These are phyloP conservation scores for Drosophila colorata DNA, from an alignment of 2,888 invertebrate genomes.

Conservation along the genomic window DNA sequence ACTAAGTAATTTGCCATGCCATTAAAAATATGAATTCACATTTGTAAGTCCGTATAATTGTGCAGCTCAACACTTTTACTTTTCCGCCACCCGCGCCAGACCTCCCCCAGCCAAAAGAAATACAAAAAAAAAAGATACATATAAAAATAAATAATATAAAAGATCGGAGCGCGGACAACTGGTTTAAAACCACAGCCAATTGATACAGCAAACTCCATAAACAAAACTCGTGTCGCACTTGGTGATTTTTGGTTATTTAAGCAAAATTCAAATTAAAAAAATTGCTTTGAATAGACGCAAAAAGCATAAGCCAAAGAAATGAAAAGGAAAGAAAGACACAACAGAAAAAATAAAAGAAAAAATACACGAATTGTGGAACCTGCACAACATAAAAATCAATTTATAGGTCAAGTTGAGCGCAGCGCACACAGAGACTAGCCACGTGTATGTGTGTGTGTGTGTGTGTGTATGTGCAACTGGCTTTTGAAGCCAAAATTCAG, in stretches of 20 bases:
- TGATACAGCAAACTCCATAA: slow-evolving; percentile 16
- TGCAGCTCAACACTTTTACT: slow-evolving; percentile 73
- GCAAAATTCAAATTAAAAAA: slow-evolving; percentile 41
- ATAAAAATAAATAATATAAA: slow-evolving; percentile 15
- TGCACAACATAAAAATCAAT: slow-evolving; percentile 78
- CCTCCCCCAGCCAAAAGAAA: background rate
- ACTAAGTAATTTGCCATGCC: slow-evolving; percentile 61
- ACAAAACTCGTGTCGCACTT: slow-evolving; percentile 47
- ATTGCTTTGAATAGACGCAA: slow-evolving; percentile 49
- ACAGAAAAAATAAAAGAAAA: slow-evolving; percentile 11
- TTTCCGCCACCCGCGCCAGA: slow-evolving; percentile 20
- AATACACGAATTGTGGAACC: slow-evolving; percentile 63
- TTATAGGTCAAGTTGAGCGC: slow-evolving; percentile 83
- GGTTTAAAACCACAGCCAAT: slow-evolving; percentile 41
- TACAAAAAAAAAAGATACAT: slow-evolving; percentile 5
- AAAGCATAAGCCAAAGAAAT: slow-evolving; percentile 45
- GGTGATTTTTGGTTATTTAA: slow-evolving; percentile 54
- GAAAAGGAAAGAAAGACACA: slow-evolving; percentile 22
- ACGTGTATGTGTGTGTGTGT: background rate
- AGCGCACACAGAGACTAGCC: slow-evolving; percentile 19
- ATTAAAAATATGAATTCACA: slow-evolving; percentile 60
- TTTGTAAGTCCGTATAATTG: slow-evolving; percentile 65
- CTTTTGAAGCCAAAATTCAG: slow-evolving; percentile 64
- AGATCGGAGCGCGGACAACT: slow-evolving; percentile 43
- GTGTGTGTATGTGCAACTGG: slow-evolving; percentile 45